Percentiles rank a stretch among this genome's conserved stretches.
These are phyloP conservation scores for Syngnathoides biaculeatus DNA, from an alignment of 2,113 vertebrate genomes.

Conservation along the genomic window DNA sequence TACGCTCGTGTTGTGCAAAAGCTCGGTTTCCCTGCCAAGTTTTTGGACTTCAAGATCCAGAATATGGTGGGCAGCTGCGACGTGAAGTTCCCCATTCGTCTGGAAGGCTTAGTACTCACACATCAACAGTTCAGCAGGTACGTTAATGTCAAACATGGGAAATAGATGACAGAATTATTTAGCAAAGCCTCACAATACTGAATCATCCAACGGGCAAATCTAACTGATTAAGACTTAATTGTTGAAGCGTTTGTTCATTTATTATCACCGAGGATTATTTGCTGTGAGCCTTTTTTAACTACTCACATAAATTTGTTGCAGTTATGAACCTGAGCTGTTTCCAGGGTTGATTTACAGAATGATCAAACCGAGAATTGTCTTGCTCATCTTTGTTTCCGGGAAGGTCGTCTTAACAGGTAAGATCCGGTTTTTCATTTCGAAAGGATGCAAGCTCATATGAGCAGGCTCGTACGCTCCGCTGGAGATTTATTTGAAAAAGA, in stretches of 20 bases:
- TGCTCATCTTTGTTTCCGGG: slow-evolving; percentile 98
- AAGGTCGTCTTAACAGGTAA: slow-evolving; percentile 98
- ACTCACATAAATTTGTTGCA: slow-evolving; percentile 49
- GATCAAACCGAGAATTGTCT: slow-evolving; percentile 98
- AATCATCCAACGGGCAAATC: not conserved
- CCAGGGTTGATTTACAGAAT: slow-evolving; percentile 98
- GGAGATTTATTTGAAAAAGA: not conserved
- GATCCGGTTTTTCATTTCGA: slow-evolving; percentile 11
- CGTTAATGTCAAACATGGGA: not conserved
- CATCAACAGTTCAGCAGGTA: slow-evolving; percentile 99
- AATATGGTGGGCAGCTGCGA: slow-evolving; percentile 99
- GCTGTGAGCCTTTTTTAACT: not conserved
- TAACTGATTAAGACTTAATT: not conserved
- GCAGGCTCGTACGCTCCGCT: not conserved
- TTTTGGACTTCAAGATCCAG: slow-evolving; percentile 98
- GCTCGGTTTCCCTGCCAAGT: slow-evolving; percentile 95
- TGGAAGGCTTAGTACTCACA: slow-evolving; percentile 94
- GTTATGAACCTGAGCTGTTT: slow-evolving; percentile 96
- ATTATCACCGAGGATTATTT: not conserved
- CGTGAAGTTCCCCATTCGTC: slow-evolving; percentile 94
- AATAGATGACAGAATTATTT: not conserved
- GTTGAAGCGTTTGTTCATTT: not conserved
- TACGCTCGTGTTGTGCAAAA: slow-evolving; percentile 98
- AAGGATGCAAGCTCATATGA: not conserved
- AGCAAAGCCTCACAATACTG: not conserved